Conservation (phyloP, 2,113 vertebrate genomes). For the Fregetta grallaria region DNA sequence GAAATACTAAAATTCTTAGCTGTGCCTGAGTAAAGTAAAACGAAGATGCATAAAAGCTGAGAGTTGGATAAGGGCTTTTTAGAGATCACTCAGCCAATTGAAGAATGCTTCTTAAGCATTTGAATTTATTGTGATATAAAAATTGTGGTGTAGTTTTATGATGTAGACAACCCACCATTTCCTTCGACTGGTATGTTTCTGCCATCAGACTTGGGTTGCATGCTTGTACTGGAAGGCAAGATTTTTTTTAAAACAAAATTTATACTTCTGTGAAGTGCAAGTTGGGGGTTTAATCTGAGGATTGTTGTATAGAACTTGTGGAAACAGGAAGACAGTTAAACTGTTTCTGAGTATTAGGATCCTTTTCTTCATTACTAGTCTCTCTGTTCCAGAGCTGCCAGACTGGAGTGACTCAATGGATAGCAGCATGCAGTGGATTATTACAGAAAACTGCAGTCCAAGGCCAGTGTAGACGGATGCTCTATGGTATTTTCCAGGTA, state of each 20-base stretch:
- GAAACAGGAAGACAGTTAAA: background rate
- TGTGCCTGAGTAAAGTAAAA: background rate
- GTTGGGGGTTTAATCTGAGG: background rate
- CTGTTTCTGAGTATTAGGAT: background rate
- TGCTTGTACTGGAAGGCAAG: background rate
- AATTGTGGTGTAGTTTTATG: background rate
- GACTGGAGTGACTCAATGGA: conserved; percentile 54
- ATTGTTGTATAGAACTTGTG: background rate
- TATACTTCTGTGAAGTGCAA: background rate
- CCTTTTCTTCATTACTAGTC: background rate
- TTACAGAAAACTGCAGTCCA: background rate
- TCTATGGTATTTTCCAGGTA: conserved; percentile 78
- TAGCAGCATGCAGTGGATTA: conserved; percentile 54
- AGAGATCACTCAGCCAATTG: background rate
- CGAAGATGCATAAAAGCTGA: background rate
- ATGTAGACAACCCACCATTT: background rate
- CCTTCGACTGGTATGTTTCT: background rate
- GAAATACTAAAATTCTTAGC: background rate
- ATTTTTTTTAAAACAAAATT: background rate
- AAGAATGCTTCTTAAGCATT: background rate
- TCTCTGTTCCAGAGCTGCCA: conserved; percentile 69
- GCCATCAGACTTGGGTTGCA: background rate
- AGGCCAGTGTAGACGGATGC: conserved; percentile 45
- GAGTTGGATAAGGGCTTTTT: background rate
- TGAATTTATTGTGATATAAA: background rate